Conservation (phyloP, 2,888 invertebrate genomes). For the Cantharis nigra region DNA sequence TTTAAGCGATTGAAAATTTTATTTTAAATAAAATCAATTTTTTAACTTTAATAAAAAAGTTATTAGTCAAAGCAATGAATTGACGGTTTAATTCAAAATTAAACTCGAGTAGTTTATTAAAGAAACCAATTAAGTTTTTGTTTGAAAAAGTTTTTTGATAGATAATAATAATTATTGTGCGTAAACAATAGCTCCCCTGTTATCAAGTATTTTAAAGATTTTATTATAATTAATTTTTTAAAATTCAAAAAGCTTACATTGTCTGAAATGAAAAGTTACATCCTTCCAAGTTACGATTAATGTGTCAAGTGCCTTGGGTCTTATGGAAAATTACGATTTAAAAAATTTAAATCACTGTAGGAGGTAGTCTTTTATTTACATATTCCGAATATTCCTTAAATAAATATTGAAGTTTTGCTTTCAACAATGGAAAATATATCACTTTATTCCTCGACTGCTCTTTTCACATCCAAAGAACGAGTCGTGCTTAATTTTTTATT, state of each 20-base stretch:
- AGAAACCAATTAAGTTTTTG: background rate
- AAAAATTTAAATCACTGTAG: slow-evolving; percentile 37
- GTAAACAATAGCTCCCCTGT: background rate
- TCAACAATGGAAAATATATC: slow-evolving; percentile 34
- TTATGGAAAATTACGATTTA: slow-evolving; percentile 37
- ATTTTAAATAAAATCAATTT: slow-evolving; percentile 26
- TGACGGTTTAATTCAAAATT: background rate
- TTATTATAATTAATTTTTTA: background rate
- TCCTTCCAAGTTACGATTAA: slow-evolving; percentile 38
- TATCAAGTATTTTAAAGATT: background rate
- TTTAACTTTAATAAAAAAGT: slow-evolving; percentile 4
- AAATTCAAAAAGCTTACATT: background rate
- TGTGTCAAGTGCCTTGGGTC: slow-evolving; percentile 42
- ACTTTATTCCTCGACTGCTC: slow-evolving; percentile 23
- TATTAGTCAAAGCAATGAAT: background rate
- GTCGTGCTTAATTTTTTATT: slow-evolving; percentile 13
- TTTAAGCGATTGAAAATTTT: slow-evolving; percentile 35
- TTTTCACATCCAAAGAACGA: slow-evolving; percentile 12
- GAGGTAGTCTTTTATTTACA: slow-evolving; percentile 33
- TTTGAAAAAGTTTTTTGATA: background rate
- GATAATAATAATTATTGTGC: background rate
- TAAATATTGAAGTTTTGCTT: slow-evolving; percentile 38
- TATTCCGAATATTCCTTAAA: slow-evolving; percentile 31
- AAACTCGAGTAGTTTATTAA: background rate
- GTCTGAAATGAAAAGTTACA: background rate